Evolutionary conservation across 2,797 vertebrate genomes (phyloP), one percentile per base, ranked within the genome.

Genomic region (Notolepis coatsorum): DNA sequence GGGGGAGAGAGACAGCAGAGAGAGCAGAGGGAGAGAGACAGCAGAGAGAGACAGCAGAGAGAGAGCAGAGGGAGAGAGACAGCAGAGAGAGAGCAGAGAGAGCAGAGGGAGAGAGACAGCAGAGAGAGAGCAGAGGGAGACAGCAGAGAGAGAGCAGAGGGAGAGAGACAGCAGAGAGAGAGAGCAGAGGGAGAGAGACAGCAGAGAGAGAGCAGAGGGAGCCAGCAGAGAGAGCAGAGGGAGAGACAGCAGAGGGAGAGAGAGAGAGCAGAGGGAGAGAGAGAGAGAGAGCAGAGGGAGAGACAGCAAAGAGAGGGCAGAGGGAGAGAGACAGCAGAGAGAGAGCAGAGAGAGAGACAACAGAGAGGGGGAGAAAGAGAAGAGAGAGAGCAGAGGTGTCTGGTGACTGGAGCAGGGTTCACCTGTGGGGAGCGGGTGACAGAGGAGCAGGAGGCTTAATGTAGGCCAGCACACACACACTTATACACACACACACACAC

Each of bases 391-490:
- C 10, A 37, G 12, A 68, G 46, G 65, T 61, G 66, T 80, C 64
- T 79, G 63, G 57, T 77, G 74, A 69, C 39, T 15, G 73, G 68
- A 58, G 58, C 24, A n/a, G 1, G 55, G 65, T 76, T 78, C 76
- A 88, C 81, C 80, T 82, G 78, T 64, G 79, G 77, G 73, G 70
- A 74, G 58, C 64, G 50, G 68, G 61, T 81, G 74, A 80, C 37
- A 47, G 25, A 42, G 54, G 61, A 79, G 59, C 59, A 71, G 65
- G 61, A 38, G 3, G 30, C 73, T 58, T 68, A 69, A 94, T 91
- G 86, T 93, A 89, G 92, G 93, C 75, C 92, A 89, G 65, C 60
- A 79, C n/a, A n/a, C n/a, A n/a, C n/a, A n/a, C n/a, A n/a, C n/a
- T n/a, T n/a, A n/a, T n/a, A n/a, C n/a, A n/a, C n/a, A n/a, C n/a